phyloP scores from a whole-genome alignment of 2,888 invertebrate species.

The Cephus runcator region DNA sequence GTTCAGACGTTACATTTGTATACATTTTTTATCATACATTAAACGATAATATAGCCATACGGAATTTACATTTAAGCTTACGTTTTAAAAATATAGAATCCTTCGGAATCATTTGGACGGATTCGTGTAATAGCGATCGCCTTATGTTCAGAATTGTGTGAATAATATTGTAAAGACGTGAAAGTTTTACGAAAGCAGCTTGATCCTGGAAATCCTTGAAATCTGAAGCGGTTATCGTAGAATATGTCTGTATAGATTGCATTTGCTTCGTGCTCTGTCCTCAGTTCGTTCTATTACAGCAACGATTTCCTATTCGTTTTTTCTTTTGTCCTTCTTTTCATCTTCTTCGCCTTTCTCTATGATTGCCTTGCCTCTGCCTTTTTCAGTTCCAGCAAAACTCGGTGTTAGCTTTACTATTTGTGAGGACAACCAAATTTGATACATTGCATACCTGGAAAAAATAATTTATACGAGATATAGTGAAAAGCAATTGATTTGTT shows the following conservation, averaged over 20 bases:
- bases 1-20: too few species aligned
- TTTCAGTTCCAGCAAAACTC: background rate
- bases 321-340: slow-evolving; percentile 2
- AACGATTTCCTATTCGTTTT: slow-evolving; percentile 3
- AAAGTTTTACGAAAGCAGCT: slow-evolving; percentile 32
- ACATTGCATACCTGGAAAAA: background rate
- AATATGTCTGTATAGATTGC: slow-evolving; percentile 35
- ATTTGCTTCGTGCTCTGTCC: slow-evolving; percentile 39
- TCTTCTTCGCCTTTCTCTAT: slow-evolving; percentile 2
- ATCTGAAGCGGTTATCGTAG: slow-evolving; percentile 36
- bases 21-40: background rate
- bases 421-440: background rate
- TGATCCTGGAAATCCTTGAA: slow-evolving; percentile 42
- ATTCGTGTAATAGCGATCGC: background rate
- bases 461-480: background rate
- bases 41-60: background rate
- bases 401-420: background rate
- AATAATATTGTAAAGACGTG: slow-evolving; percentile 1
- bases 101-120: background rate
- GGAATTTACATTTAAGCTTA: background rate
- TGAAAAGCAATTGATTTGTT: background rate
- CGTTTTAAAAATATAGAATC: background rate
- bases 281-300: slow-evolving; percentile 42
- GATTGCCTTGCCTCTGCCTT: background rate
- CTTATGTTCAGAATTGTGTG: background rate